These are phyloP conservation scores for Parasteatoda lunata DNA, from an alignment of 2,888 invertebrate species.

Conservation along the genomic window DNA sequence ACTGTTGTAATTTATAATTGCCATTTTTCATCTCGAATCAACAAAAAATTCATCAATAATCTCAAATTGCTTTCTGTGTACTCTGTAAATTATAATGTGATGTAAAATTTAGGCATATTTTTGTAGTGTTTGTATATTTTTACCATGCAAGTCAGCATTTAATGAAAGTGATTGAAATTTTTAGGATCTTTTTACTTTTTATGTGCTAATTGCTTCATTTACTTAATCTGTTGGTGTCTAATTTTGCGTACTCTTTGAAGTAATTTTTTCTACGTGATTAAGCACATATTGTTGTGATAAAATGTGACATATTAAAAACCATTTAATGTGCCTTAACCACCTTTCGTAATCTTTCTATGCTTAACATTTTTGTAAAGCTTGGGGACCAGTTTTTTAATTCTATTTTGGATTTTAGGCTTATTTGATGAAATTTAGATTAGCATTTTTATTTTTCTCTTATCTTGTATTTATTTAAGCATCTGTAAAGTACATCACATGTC, in stretches of 20 bases:
- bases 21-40: slow-evolving; percentile 35
- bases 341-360: slow-evolving; percentile 19
- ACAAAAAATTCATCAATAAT: not conserved
- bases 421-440: slow-evolving; percentile 25
- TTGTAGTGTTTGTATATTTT: slow-evolving; percentile 39
- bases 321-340: slow-evolving; percentile 54
- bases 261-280: not conserved
- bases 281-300: slow-evolving; percentile 41
- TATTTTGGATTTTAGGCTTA: slow-evolving; percentile 30
- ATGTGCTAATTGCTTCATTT: slow-evolving; percentile 40
- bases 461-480: slow-evolving; percentile 60
- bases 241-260: not conserved
- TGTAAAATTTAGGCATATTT: slow-evolving; percentile 38
- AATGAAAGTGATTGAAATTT: slow-evolving; percentile 26
- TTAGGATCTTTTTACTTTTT: slow-evolving; percentile 42
- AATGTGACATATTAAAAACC: slow-evolving; percentile 16
- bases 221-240: slow-evolving; percentile 51
- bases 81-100: slow-evolving; percentile 2
- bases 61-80: slow-evolving; percentile 25
- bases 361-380: slow-evolving; percentile 9
- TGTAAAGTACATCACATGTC: slow-evolving; percentile 52
- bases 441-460: slow-evolving; percentile 56
- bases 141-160: slow-evolving; percentile 58
- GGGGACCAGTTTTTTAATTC: slow-evolving; percentile 55
- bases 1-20: slow-evolving; percentile 50